phyloP scores from a whole-genome alignment of 2,797 vertebrate genomes.

The Halcyon badia region DNA sequence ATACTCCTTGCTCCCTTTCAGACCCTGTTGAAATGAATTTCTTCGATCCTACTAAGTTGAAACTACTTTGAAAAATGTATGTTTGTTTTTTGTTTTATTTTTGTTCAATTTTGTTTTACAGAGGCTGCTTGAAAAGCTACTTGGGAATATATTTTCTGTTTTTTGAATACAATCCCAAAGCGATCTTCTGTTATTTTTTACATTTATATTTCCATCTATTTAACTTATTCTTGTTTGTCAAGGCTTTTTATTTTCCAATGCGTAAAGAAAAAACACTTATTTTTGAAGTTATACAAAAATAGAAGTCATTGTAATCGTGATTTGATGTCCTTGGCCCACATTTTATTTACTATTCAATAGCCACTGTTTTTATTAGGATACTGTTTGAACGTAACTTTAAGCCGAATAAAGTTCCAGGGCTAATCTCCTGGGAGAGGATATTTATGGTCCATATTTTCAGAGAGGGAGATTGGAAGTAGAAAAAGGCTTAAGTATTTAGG shows the following conservation, averaged over 20 bases:
- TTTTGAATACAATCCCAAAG: conserved; percentile 7
- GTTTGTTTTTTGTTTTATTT: not conserved
- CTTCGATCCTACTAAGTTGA: not conserved
- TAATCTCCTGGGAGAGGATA: conserved; percentile 48
- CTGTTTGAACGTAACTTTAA: conserved; percentile 40
- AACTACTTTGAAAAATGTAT: not conserved
- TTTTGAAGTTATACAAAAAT: conserved; percentile 51
- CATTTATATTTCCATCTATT: conserved; percentile 5
- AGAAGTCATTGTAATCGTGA: conserved; percentile 45
- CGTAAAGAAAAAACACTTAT: not conserved
- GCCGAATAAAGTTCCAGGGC: conserved; percentile 26
- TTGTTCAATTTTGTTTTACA: not conserved
- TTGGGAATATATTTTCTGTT: not conserved
- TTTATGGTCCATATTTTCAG: conserved; percentile 64
- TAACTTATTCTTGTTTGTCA: not conserved
- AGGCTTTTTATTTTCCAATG: conserved; percentile 37
- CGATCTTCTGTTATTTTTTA: not conserved
- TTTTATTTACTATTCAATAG: conserved; percentile 57
- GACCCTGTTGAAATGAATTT: not conserved
- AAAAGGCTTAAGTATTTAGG: conserved; percentile 56
- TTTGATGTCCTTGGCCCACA: conserved; percentile 17
- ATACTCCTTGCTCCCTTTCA: not conserved
- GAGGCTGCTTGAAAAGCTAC: conserved; percentile 2
- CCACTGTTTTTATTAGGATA: conserved; percentile 56
- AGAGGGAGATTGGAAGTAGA: conserved; percentile 25